Conservation (phyloP, 2,797 vertebrate species). For the Eleutherodactylus coqui region DNA sequence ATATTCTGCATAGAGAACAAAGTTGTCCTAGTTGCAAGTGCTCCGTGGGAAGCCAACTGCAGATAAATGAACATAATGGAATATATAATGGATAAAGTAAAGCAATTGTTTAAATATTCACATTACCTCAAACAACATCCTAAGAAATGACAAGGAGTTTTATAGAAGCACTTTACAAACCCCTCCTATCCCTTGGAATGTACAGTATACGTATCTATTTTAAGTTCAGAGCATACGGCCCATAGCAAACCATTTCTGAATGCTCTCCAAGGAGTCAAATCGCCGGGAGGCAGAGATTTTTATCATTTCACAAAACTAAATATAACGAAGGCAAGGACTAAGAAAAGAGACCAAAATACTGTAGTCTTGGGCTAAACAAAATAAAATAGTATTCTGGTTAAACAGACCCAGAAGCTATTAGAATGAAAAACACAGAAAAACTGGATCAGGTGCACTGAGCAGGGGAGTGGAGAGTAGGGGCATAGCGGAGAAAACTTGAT, state of each 20-base stretch:
- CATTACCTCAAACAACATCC: conserved; percentile 2
- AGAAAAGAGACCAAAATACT: not conserved
- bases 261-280: conserved; percentile 28
- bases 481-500: too few species aligned
- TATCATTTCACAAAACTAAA: conserved; percentile 29
- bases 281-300: conserved; percentile 28
- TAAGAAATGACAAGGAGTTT: not conserved
- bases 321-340: conserved; percentile 2
- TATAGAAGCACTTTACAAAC: conserved; percentile 13
- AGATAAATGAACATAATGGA: conserved; percentile 29
- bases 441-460: not conserved
- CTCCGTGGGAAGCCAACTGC: not conserved
- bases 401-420: not conserved
- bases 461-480: too few species aligned
- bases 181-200: conserved; percentile 4
- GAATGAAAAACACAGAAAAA: too few species aligned
- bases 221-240: conserved; percentile 24
- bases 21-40: not conserved
- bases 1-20: conserved; percentile 4
- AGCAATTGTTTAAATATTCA: conserved; percentile 41
- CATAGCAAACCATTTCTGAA: conserved; percentile 35
- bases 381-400: not conserved
- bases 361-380: not conserved
- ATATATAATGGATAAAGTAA: conserved; percentile 1
- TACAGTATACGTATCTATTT: conserved; percentile 33